These are phyloP conservation scores for Periphyllus acericola DNA, from an alignment of 2,888 invertebrate species.

Conservation along the genomic window DNA sequence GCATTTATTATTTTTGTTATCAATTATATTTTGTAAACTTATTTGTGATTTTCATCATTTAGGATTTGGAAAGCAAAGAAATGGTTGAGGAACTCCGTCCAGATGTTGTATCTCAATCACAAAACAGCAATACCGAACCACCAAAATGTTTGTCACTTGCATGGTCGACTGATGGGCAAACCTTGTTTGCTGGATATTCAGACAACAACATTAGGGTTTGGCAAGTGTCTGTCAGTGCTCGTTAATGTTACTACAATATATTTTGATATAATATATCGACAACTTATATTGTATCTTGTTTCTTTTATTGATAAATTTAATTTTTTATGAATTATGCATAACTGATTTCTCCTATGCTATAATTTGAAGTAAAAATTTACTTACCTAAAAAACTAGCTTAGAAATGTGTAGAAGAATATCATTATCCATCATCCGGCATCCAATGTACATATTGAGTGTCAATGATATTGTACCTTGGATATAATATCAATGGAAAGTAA, in stretches of 20 bases:
- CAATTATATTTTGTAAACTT: background rate
- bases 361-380: background rate
- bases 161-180: constrained; percentile 99
- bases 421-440: too few species aligned
- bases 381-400: too few species aligned
- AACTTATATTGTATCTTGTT: constrained; percentile 36
- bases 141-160: constrained; percentile 97
- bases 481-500: too few species aligned
- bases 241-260: constrained; percentile 46
- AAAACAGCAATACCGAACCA: constrained; percentile 83
- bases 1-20: background rate
- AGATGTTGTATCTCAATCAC: constrained; percentile 84
- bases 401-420: too few species aligned
- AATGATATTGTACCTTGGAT: too few species aligned
- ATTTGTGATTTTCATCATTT: constrained; percentile 62
- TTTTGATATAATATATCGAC: constrained; percentile 45
- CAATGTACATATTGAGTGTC: too few species aligned
- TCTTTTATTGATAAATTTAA: constrained; percentile 34
- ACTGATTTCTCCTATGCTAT: background rate
- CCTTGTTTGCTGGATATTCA: constrained; percentile 97
- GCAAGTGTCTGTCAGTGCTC: constrained; percentile 84
- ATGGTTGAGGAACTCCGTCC: constrained; percentile 98
- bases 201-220: constrained; percentile 98
- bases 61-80: constrained; percentile 99
- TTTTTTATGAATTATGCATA: background rate